Percentiles rank a stretch among this genome's conserved stretches.
Conservation (phyloP, 2,113 vertebrate genomes). For the Erpornis zantholeuca region DNA sequence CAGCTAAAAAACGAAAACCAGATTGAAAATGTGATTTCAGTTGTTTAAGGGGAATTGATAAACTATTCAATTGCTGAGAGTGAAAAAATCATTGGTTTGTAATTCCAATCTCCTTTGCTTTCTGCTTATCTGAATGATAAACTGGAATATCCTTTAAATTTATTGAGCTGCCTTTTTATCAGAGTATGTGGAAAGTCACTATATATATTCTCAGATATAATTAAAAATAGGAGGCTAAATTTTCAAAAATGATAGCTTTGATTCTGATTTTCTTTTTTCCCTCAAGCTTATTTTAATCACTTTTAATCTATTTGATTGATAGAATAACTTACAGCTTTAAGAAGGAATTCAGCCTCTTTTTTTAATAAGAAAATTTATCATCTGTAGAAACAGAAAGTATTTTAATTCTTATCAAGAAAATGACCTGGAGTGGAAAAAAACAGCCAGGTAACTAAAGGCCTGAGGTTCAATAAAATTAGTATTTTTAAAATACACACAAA, state of each 20-base stretch:
- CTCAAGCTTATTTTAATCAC: neutral
- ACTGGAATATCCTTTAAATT: neutral
- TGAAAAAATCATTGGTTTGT: neutral
- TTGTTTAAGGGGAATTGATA: neutral
- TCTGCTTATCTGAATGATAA: neutral
- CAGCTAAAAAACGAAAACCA: neutral
- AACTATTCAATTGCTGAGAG: neutral
- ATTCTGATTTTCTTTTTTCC: neutral
- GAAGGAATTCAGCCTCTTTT: neutral
- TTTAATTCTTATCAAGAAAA: neutral
- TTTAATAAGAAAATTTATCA: neutral
- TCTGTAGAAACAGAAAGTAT: neutral
- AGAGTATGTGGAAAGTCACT: neutral
- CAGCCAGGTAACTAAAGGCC: neutral
- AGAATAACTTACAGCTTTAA: neutral
- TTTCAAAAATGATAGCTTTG: neutral
- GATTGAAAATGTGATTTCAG: neutral
- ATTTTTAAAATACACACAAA: neutral
- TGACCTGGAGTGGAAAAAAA: neutral
- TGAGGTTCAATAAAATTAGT: neutral
- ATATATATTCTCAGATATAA: neutral
- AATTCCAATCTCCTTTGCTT: neutral
- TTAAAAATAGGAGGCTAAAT: neutral
- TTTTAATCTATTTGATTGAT: neutral
- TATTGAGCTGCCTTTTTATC: neutral